Conservation (phyloP, 1,140 invertebrate genomes). For the Cydia splendana region DNA sequence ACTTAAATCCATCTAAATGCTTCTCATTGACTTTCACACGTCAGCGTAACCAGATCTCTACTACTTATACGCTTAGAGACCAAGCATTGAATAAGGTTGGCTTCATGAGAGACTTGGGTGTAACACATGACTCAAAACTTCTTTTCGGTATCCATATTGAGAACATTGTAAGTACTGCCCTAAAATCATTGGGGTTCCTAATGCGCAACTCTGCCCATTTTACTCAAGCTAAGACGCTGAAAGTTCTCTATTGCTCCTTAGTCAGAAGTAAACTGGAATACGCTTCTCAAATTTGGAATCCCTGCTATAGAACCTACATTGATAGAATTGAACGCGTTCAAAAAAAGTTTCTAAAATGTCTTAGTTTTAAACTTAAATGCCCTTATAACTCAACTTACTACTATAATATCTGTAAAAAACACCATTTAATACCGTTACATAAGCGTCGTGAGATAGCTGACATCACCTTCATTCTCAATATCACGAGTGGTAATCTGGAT, state of each 20-base stretch:
- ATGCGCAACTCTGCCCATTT: neutral
- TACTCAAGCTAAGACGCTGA: constrained; percentile 8
- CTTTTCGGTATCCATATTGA: constrained; percentile 13
- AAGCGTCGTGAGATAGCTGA: neutral
- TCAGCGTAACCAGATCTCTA: neutral
- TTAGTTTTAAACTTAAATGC: neutral
- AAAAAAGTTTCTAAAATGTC: neutral
- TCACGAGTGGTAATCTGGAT: too few relatives aligned
- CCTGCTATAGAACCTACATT: constrained; percentile 11
- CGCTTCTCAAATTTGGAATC: constrained; percentile 28
- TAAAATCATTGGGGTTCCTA: constrained; percentile 6
- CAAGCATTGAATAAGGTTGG: neutral
- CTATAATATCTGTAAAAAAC: neutral
- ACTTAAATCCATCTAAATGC: neutral
- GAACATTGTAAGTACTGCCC: neutral
- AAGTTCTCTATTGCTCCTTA: constrained; percentile 30
- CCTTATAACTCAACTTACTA: neutral
- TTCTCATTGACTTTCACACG: neutral
- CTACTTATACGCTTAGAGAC: neutral
- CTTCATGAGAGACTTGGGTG: neutral
- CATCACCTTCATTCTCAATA: too few relatives aligned
- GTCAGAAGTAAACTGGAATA: constrained; percentile 22
- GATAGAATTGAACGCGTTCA: neutral
- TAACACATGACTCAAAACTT: neutral
- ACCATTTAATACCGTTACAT: neutral